Base-by-base conservation (phyloP, 2,113 vertebrate species). In the Octodon degus region DNA sequence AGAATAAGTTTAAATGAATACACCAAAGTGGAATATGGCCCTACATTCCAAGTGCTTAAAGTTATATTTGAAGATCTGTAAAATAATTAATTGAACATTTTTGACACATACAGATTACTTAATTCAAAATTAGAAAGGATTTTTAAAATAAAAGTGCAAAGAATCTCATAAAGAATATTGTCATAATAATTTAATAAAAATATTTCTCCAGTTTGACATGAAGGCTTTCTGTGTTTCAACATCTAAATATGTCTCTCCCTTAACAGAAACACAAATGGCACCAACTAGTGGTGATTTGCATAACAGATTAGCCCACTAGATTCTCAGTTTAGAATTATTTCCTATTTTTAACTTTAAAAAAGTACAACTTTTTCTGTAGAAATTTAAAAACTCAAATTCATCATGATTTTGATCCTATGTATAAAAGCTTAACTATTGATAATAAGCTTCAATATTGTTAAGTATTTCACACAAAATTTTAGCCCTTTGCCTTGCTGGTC, bases 141-240 rank as follows among this genome's bases (percentile, higher is more conserved):
- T 37, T 58, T 47, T 72, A 32, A 82, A 74, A 47, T 34, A 55
- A 63, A 93, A 94, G 20, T 43, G 24, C 1, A 82, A 0, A 90
- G 86, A 74, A 53, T 53, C 32, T 16, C 20, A 63, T 62, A 92
- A 87, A 19, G 0, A 80, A 27, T 1, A 68, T 1, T 34, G 12
- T 47, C 91, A 43, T 81, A 37, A 76, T 63, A 90, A 5, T 79
- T 30, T 91, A 7, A 63, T 63, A 14, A 93, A 93, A 72, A 68
- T 22, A 37, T 2, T 22, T n/a, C 79, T 74, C 84, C 14, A 34
- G 2, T 86, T 53, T 76, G 7, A 5, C 17, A 53, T 50, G 3
- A 79, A 80, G 60, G 2, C 50, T 74, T 80, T 80, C 34, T 19
- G 24, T 91, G 10, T 93, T 82, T 76, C 40, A 94, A 32, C 2